These are phyloP conservation scores for Orchesellides sinensis DNA, from an alignment of 2,888 invertebrate genomes.

Conservation along the genomic window DNA sequence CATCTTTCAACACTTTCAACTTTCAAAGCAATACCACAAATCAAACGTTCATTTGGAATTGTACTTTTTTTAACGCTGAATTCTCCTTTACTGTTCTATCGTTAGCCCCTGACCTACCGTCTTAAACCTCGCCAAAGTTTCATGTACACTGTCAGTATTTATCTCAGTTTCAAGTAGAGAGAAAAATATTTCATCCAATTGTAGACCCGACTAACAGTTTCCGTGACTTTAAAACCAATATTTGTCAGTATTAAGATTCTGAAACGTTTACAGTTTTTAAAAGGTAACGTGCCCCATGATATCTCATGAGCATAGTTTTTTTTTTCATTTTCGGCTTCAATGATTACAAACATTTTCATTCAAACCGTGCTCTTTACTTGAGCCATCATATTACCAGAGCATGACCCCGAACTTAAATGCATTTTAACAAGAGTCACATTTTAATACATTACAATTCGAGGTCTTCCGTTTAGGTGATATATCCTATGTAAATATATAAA, in stretches of 20 bases:
- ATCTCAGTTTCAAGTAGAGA: not conserved
- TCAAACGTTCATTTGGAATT: too few relatives aligned
- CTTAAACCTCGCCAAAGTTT: not conserved
- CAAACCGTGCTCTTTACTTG: slow-evolving; percentile 13
- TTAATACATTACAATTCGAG: not conserved
- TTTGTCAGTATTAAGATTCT: slow-evolving; percentile 2
- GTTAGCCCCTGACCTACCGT: slow-evolving; percentile 4
- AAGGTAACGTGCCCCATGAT: slow-evolving; percentile 13
- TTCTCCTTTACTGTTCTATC: not conserved
- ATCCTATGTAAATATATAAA: too few relatives aligned
- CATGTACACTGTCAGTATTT: slow-evolving; percentile 1
- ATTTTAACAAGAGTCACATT: not conserved
- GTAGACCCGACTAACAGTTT: not conserved
- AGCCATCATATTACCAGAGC: slow-evolving; percentile 26
- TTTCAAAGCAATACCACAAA: too few relatives aligned
- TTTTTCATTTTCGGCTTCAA: not conserved
- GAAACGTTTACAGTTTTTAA: not conserved
- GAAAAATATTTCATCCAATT: not conserved
- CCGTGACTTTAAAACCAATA: slow-evolving; percentile 17
- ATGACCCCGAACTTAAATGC: not conserved
- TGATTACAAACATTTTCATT: not conserved
- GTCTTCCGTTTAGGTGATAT: too few relatives aligned
- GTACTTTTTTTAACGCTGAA: too few relatives aligned
- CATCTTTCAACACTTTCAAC: not conserved
- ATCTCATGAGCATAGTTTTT: slow-evolving; percentile 38